A percentile compares a stretch with the other conserved stretches of the same genome.
phyloP scores from a whole-genome alignment of 2,888 invertebrate genomes.

The Scaptomyza flava region DNA sequence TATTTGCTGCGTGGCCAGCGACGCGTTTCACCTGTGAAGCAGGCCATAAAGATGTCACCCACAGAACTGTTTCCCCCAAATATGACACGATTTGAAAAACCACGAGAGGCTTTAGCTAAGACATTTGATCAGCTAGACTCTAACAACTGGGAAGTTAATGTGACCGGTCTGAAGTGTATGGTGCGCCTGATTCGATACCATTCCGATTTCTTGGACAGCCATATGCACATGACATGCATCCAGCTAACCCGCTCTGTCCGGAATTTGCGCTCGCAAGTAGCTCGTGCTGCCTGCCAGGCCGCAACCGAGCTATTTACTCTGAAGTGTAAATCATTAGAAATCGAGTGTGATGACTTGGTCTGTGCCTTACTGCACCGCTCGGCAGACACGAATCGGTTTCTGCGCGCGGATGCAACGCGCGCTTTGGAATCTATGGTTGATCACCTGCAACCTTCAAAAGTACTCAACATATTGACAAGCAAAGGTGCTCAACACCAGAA shows the following conservation, averaged over 20 bases:
- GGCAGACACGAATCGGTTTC: slow-evolving; percentile 96
- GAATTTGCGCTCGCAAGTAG: slow-evolving; percentile 96
- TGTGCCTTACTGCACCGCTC: slow-evolving; percentile 93
- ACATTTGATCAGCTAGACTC: slow-evolving; percentile 89
- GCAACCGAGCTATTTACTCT: slow-evolving; percentile 91
- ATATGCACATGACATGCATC: slow-evolving; percentile 90
- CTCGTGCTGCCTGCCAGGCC: slow-evolving; percentile 93
- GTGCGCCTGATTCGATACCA: slow-evolving; percentile 89
- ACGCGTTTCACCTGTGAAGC: slow-evolving; percentile 82
- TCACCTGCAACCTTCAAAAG: slow-evolving; percentile 89
- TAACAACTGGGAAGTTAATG: slow-evolving; percentile 92
- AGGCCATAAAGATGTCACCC: slow-evolving; percentile 78
- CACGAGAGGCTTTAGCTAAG: slow-evolving; percentile 88
- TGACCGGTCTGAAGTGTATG: slow-evolving; percentile 89
- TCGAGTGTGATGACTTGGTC: slow-evolving; percentile 94
- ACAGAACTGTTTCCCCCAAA: slow-evolving; percentile 79
- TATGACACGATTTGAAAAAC: slow-evolving; percentile 87
- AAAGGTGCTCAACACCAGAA: slow-evolving; percentile 93
- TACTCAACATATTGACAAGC: slow-evolving; percentile 88
- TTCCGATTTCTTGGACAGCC: slow-evolving; percentile 87
- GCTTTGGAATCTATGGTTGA: slow-evolving; percentile 94
- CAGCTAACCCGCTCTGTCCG: slow-evolving; percentile 91
- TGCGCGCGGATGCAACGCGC: slow-evolving; percentile 92
- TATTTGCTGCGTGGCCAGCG: slow-evolving; percentile 80
- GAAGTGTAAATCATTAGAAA: slow-evolving; percentile 86